Evolutionary conservation across 2,797 vertebrate genomes (phyloP).

Genomic region (Falco biarmicus): DNA sequence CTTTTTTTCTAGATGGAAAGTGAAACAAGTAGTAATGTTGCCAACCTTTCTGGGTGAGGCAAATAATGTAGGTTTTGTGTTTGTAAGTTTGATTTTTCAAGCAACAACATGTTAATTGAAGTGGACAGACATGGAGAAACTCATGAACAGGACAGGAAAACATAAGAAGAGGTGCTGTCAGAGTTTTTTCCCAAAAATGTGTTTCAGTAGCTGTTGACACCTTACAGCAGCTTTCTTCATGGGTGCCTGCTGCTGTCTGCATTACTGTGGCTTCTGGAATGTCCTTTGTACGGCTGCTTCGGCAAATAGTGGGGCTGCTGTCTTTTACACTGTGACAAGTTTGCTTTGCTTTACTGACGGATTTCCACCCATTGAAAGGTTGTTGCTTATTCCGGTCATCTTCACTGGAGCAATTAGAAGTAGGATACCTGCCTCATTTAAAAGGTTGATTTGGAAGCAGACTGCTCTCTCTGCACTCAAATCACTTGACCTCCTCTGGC

Average conservation of each 20-base stretch:
- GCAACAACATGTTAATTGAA: background rate
- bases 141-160: background rate
- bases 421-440: background rate
- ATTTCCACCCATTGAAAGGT: background rate
- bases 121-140: background rate
- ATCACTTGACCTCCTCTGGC: background rate
- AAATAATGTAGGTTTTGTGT: background rate
- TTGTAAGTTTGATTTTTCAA: background rate
- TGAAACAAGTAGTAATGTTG: background rate
- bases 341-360: background rate
- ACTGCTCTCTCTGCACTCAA: background rate
- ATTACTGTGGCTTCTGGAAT: background rate
- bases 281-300: background rate
- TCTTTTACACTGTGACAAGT: background rate
- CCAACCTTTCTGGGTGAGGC: background rate
- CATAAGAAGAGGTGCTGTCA: accelerated
- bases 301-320: background rate
- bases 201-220: background rate
- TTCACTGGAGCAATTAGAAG: background rate
- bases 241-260: accelerated
- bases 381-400: background rate
- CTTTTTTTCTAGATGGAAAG: background rate
- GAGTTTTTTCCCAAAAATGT: background rate
- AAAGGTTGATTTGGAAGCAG: background rate
- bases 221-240: background rate